Percentiles rank a stretch among this genome's conserved stretches.
Evolutionary conservation across 1,140 invertebrate species (phyloP).

Genomic region (Capitella teleta): DNA sequence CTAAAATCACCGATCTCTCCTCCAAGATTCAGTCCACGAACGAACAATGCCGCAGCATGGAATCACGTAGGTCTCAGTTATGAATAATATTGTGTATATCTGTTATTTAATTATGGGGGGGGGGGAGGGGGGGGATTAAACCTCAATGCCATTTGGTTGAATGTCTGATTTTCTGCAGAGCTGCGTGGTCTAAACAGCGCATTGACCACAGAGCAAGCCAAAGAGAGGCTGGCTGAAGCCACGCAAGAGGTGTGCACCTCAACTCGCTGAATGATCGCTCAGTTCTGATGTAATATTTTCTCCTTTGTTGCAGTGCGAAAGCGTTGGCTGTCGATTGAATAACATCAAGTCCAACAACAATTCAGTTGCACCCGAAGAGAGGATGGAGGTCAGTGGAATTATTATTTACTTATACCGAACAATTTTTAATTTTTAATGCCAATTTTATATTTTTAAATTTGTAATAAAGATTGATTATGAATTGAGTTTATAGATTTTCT

Average conservation of each 20-base stretch:
- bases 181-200: constrained; percentile 20
- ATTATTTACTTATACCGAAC: no score
- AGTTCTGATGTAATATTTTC: no score
- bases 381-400: constrained; percentile 17
- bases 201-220: constrained; percentile 21
- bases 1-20: constrained; percentile 42
- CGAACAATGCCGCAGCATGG: no score
- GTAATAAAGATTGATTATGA: no score
- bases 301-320: constrained; percentile 1
- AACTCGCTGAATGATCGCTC: not conserved
- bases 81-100: not conserved
- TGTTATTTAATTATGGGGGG: not conserved
- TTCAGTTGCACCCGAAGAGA: constrained; percentile 13
- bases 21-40: no score
- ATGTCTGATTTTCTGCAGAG: constrained; percentile 15
- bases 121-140: not conserved
- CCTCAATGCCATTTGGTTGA: not conserved
- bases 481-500: no score
- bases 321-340: not conserved
- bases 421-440: no score
- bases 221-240: constrained; percentile 18
- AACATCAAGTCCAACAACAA: constrained; percentile 1
- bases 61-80: no score
- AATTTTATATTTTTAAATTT: no score
- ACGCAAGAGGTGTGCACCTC: not conserved